These are phyloP conservation scores for Camponotus vicinus DNA, from an alignment of 1,140 invertebrate species.

Conservation along the genomic window DNA sequence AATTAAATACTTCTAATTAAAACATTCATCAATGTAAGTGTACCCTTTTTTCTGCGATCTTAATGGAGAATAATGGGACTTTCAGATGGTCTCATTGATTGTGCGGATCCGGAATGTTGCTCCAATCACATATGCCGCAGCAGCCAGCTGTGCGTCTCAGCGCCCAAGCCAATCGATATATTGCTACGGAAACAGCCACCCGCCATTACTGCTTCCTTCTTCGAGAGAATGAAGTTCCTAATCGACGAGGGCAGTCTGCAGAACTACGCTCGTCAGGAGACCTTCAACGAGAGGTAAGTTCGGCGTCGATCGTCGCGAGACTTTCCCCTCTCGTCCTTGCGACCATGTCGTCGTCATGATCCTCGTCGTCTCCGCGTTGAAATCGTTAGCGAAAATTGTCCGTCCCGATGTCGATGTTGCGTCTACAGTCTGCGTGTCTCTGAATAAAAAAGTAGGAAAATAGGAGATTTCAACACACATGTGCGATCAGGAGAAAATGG, in stretches of 20 bases:
- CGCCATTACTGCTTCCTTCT: slow-evolving; percentile 98
- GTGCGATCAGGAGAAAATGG: slow-evolving; percentile 36
- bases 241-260: slow-evolving; percentile 99
- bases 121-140: slow-evolving; percentile 92
- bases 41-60: neutral
- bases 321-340: slow-evolving; percentile 57
- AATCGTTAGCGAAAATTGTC: slow-evolving; percentile 75
- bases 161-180: slow-evolving; percentile 97
- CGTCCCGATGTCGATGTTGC: slow-evolving; percentile 83
- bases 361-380: slow-evolving; percentile 38
- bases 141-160: slow-evolving; percentile 95
- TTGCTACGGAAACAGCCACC: slow-evolving; percentile 97
- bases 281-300: slow-evolving; percentile 98
- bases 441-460: slow-evolving; percentile 46
- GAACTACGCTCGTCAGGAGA: slow-evolving; percentile 97
- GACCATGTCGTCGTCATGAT: slow-evolving; percentile 50
- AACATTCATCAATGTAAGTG: neutral
- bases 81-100: slow-evolving; percentile 97
- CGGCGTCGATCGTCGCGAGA: slow-evolving; percentile 33
- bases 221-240: slow-evolving; percentile 98
- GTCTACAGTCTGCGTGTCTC: slow-evolving; percentile 73
- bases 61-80: slow-evolving; percentile 60
- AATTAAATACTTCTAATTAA: neutral
- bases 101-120: slow-evolving; percentile 99
- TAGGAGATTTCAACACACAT: slow-evolving; percentile 48